A percentile compares a stretch with the other conserved stretches of the same genome.
phyloP scores from a whole-genome alignment of 2,888 invertebrate species.

The Caenorhabditis zanzibari region DNA sequence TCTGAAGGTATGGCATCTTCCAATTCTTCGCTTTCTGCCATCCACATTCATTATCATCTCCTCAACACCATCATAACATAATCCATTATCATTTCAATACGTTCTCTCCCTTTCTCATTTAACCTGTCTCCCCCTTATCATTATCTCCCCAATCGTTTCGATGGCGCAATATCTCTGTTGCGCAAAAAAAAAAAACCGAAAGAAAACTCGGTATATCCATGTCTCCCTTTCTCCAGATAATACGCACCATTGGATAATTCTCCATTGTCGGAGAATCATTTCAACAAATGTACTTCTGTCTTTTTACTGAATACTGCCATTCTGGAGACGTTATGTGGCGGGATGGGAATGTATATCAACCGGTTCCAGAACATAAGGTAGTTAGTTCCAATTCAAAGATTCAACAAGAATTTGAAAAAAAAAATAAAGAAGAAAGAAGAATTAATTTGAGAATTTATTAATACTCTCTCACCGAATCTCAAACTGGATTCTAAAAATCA shows the following conservation, averaged over 20 bases:
- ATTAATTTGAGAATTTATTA: no score
- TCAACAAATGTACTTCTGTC: constrained; percentile 57
- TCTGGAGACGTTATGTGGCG: constrained; percentile 6
- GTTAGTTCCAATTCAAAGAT: no score
- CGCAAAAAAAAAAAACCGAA: constrained; percentile 24
- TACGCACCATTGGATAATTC: constrained; percentile 50
- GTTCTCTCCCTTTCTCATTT: not conserved
- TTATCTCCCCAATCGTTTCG: constrained; percentile 1
- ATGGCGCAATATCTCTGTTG: constrained; percentile 31
- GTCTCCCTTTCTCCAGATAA: constrained; percentile 9
- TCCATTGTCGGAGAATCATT: constrained; percentile 30
- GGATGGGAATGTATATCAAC: not conserved
- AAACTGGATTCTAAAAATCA: no score
- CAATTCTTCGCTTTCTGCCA: not conserved
- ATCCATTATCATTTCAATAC: constrained; percentile 26
- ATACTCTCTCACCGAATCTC: no score
- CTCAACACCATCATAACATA: not conserved
- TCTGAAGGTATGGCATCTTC: no score
- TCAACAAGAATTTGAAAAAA: not conserved
- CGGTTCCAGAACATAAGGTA: constrained; percentile 36
- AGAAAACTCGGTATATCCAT: constrained; percentile 42
- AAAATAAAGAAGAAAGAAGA: not conserved
- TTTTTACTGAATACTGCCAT: constrained; percentile 39
- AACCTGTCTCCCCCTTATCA: constrained; percentile 13
- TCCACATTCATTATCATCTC: not conserved